Base-by-base conservation (phyloP, 2,113 vertebrate genomes). In the Oncorhynchus tshawytscha region DNA sequence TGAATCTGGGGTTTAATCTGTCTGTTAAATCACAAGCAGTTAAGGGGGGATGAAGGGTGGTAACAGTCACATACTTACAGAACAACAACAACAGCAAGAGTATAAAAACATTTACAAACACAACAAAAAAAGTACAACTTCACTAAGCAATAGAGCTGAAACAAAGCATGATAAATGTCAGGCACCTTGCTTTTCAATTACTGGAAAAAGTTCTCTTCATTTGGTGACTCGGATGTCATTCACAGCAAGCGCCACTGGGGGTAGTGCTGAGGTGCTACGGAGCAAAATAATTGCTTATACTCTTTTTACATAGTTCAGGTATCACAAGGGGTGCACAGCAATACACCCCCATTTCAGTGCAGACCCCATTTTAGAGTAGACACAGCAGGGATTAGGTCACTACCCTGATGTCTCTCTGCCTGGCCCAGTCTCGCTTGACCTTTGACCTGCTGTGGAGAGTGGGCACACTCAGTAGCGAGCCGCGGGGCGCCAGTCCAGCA, bases 1-100 rank as follows among this genome's bases (percentile, higher is more conserved):
- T 90, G 83, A 90, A 91, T 91, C 85, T 85, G 80, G 73, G 88
- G 79, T 89, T 91, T 87, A 86, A 86, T 93, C 86, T 91, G 81
- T 71, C 67, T 66, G 49, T 45, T 90, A 86, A 86, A 84, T 90
- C 81, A 89, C 84, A 87, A 87, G 81, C 84, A 27, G 39, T 67
- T 71, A 15, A 62, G 66, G 45, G 76, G 76, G 73, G 20, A 51
- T 34, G 34, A 76, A 49, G 57, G 78, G 72, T 87, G 84, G 88
- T 86, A 88, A 85, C 82, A 88, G 84, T 91, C 85, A 86, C 75
- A 84, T 85, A 60, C 4, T 22, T 78, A 76, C 69, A 34, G 29
- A 83, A 84, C 71, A 83, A 73, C 2, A 27, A 27, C 57, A 75
- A 76, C 48, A 84, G 5, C 70, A 74, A 78, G 57, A 11, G 72